Evolutionary conservation across 2,797 vertebrate genomes (phyloP), one percentile per base, ranked within the genome.

Genomic region (Protonibea diacanthus): DNA sequence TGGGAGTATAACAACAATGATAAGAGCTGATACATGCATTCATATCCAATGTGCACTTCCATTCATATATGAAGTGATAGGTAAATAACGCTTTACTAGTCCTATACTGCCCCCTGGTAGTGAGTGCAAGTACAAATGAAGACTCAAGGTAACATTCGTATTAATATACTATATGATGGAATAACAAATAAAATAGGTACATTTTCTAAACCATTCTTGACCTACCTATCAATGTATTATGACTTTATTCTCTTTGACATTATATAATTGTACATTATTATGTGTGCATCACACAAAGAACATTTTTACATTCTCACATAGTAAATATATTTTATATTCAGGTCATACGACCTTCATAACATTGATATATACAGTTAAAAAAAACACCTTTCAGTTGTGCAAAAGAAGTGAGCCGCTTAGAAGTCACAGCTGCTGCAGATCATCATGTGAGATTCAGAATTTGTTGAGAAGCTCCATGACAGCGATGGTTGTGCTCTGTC

Each of bases 401-500:
- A 84, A 84, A 84, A 47, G 18, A 66, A 51, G 29, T 17, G n/a
- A 74, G 60, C 27, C 8, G 13, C 58, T 68, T 47, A 51, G 55
- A 47, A n/a, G 47, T 72, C 74, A 71, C 71, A 66, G 82, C 68
- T 48, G 56, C 48, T 73, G 60, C 40, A 69, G 59, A 51, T n/a
- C 8, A 18, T 38, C 53, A 27, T 1, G 45, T 44, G 38, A 51
- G 18, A 13, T 23, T 93, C 57, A 95, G 57, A 94, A 89, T 78
- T 92, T 93, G 20, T 91, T 61, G 33, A 93, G 27, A n/a, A 97
- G 87, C 71, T 97, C 96, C 94, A 97, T 90, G 76, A 96, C 9
- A 0, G 97, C 96, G 0, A 94, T 93, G 12, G 95, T 95, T 0
- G 96, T 97, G 60, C 97, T 97, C 89, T 98, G 97, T 71, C 97